Base-by-base conservation (phyloP, 2,113 vertebrate species). In the Hucho hucho region DNA sequence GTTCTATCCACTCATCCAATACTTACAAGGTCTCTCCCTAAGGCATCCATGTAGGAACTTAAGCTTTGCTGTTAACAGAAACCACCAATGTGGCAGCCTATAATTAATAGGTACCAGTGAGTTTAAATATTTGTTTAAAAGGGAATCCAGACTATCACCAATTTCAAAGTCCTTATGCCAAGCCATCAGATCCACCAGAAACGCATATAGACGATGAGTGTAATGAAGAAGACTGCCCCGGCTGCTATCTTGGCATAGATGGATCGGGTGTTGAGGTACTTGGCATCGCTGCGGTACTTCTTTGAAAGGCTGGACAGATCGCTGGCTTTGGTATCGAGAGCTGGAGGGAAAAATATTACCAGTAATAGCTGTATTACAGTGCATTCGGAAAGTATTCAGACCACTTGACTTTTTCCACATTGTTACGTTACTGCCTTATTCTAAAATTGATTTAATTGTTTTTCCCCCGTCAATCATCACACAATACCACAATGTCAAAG, bases 231-330 rank as follows among this genome's bases (percentile, higher is more conserved):
- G 68, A 99, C 97, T 9, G 96, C 97, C 0, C 97, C 95, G 0
- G 97, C 98, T 0, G 96, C 97, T 70, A 99, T 94, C 84, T 99
- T 99, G 91, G 98, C 98, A 0, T 99, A 99, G 1, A 96, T 99
- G 91, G 98, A 99, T 74, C 97, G 96, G 88, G 97, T 99, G 87
- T 99, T 99, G 93, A 99, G 94, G 80, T 99, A 99, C 86, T 99
- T 99, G 0, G 98, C 98, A 0, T 99, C 97, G 75, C 96, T 97
- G 76, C 97, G 93, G 93, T 99, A 99, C 88, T 98, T 99, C 93
- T 98, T 99, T 25, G 98, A 99, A 91, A 99, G 89, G 87, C 93
- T 97, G 92, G 97, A 97, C 89, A 99, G 82, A 89, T 97, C 97
- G 92, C 95, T 98, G 90, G 98, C 98, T 90, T 99, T 99, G 65